phyloP scores from a whole-genome alignment of 2,888 invertebrate genomes.

The Plebejus anna region DNA sequence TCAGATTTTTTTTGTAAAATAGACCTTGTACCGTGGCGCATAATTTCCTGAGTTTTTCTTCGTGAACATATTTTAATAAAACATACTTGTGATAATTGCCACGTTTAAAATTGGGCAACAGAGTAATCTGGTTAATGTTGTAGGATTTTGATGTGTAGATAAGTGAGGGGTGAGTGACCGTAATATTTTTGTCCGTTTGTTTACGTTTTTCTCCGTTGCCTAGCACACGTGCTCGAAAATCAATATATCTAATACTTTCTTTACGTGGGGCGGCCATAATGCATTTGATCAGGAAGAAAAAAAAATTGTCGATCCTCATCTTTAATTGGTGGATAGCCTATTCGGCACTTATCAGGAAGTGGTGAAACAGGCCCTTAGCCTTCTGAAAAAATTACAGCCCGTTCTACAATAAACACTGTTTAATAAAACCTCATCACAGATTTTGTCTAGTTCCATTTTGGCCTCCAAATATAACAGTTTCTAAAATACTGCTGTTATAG shows the following conservation, averaged over 20 bases:
- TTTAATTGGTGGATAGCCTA: too few species aligned
- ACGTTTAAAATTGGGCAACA: constrained; percentile 11
- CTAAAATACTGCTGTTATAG: too few species aligned
- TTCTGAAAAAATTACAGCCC: too few species aligned
- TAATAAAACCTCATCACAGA: too few species aligned
- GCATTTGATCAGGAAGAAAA: neutral
- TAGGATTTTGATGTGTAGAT: neutral
- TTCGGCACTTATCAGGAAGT: too few species aligned
- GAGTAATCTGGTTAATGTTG: neutral
- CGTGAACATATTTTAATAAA: neutral
- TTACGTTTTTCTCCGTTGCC: constrained; percentile 45
- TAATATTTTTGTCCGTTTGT: constrained; percentile 40
- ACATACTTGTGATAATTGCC: neutral
- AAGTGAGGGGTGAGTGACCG: constrained; percentile 37
- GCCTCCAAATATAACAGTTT: too few species aligned
- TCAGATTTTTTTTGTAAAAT: too few species aligned
- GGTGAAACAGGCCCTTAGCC: too few species aligned
- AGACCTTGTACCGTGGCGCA: too few species aligned
- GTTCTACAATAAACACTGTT: too few species aligned
- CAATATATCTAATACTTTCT: constrained; percentile 28
- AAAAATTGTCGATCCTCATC: neutral
- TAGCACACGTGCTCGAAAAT: constrained; percentile 36
- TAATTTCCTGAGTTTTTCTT: neutral
- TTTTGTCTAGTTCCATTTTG: too few species aligned
- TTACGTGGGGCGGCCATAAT: neutral